Evolutionary conservation across 1,140 invertebrate genomes (phyloP), one percentile per base, ranked within the genome.

Genomic region (Zaprionus camerounensis): DNA sequence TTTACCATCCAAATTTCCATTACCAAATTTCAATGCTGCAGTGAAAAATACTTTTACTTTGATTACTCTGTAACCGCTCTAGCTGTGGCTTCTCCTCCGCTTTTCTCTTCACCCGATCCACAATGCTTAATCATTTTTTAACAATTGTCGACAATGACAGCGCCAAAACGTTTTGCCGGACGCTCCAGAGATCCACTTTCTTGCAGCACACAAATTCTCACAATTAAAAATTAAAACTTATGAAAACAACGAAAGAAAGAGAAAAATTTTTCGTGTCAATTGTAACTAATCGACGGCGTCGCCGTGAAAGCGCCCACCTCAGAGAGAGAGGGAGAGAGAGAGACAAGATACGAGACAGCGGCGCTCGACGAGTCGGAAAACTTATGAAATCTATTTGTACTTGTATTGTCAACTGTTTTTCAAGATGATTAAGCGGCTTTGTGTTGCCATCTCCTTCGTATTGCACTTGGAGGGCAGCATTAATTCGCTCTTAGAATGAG

Each of bases 111-210:
- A 13, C 4, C 24, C 13, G 13, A 5, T 38, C n/a, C 11, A 44
- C 59, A 69, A 59, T 72, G 73, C 78, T 74, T 71, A 82, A 83
- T 83, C 63, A 81, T 71, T 76, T 87, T 81, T 71, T 41, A 76
- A 79, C 81, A 88, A 90, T 90, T 90, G 81, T 71, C 81, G 81
- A 79, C 85, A 87, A 87, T 87, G 84, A 88, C 84, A 73, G 84
- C 71, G 84, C 58, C 68, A 87, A 86, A 86, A 56, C 69, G 62
- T 73, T 77, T 68, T 68, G 75, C 64, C 59, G 75, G 73, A 76
- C 73, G 41, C 68, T 66, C 56, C 28, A 61, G 22, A 81, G 75
- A 79, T 80, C 74, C 82, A 78, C 69, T 84, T 81, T 87, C 76
- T 66, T 76, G 55, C 34, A 12, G 67, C 61, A 71, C 31, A 56